Evolutionary conservation across 1,140 invertebrate genomes (phyloP).

Genomic region (Drosophila chauvacae): DNA sequence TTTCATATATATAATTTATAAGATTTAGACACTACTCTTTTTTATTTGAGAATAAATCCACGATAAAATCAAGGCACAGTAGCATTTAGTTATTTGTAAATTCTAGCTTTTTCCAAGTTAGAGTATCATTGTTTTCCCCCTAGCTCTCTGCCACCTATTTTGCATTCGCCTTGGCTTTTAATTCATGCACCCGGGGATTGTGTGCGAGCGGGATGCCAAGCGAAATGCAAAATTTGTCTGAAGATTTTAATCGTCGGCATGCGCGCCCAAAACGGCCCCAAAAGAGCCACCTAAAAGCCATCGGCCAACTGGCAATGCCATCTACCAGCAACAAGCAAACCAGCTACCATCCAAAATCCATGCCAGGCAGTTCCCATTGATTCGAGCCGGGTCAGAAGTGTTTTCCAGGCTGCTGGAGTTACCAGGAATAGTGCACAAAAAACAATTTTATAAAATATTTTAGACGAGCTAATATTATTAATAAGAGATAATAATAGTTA

Average conservation of each 20-base stretch:
- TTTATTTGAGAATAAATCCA: not conserved
- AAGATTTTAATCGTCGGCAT: conserved; percentile 81
- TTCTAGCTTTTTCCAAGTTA: not conserved
- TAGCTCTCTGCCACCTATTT: not conserved
- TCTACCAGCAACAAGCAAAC: conserved; percentile 12
- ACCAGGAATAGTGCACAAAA: conserved; percentile 1
- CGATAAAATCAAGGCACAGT: not conserved
- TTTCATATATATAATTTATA: not conserved
- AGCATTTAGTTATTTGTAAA: too few species aligned
- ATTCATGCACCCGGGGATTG: conserved; percentile 67
- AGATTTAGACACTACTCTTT: not conserved
- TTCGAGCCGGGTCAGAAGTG: conserved; percentile 53
- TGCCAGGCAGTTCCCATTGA: conserved; percentile 70
- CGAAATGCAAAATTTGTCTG: conserved; percentile 83
- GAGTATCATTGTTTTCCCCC: conserved; percentile 16
- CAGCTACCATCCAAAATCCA: conserved; percentile 49
- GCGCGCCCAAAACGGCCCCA: conserved; percentile 76
- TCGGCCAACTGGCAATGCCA: conserved; percentile 7
- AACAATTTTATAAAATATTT: not conserved
- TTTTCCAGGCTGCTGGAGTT: conserved; percentile 69
- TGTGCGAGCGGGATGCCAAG: conserved; percentile 70
- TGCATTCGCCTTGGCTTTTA: conserved; percentile 51
- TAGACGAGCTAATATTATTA: too few species aligned
- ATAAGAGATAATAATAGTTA: too few species aligned
- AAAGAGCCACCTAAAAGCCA: conserved; percentile 35